Evolutionary conservation across 2,113 vertebrate genomes (phyloP).

Genomic region (Tragelaphus buxtoni): DNA sequence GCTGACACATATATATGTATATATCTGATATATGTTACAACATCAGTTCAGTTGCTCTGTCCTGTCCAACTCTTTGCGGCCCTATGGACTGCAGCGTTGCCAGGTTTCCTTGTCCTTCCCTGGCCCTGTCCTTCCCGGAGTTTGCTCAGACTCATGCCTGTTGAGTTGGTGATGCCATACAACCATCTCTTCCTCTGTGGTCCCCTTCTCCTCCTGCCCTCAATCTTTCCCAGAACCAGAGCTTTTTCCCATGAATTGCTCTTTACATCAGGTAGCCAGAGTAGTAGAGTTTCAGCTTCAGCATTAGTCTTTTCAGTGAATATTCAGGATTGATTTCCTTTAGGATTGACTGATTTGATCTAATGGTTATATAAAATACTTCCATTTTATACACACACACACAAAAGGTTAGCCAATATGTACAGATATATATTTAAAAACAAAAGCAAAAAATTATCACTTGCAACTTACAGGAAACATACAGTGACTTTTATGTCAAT

Average conservation of each 20-base stretch:
- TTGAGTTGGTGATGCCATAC: background rate
- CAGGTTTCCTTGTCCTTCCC: background rate
- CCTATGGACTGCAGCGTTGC: background rate
- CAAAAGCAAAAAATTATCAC: background rate
- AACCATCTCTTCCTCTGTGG: background rate
- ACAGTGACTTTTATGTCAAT: constrained; percentile 22
- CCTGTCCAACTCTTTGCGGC: background rate
- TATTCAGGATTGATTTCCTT: background rate
- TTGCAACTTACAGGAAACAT: constrained; percentile 21
- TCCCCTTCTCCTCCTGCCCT: background rate
- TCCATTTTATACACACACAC: background rate
- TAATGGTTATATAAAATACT: background rate
- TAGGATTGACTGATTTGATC: background rate
- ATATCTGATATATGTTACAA: background rate
- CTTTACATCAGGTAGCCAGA: background rate
- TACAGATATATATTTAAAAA: constrained; percentile 11
- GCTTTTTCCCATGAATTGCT: background rate
- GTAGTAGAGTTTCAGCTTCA: background rate
- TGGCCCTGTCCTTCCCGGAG: background rate
- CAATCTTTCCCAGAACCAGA: background rate
- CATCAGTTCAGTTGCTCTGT: background rate
- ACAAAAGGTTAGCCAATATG: background rate
- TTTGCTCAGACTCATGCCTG: background rate
- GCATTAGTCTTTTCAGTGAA: background rate
- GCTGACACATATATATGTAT: background rate